Percentiles rank a stretch among this genome's conserved stretches.
phyloP scores from a whole-genome alignment of 2,113 vertebrate genomes.

The Talpa occidentalis region DNA sequence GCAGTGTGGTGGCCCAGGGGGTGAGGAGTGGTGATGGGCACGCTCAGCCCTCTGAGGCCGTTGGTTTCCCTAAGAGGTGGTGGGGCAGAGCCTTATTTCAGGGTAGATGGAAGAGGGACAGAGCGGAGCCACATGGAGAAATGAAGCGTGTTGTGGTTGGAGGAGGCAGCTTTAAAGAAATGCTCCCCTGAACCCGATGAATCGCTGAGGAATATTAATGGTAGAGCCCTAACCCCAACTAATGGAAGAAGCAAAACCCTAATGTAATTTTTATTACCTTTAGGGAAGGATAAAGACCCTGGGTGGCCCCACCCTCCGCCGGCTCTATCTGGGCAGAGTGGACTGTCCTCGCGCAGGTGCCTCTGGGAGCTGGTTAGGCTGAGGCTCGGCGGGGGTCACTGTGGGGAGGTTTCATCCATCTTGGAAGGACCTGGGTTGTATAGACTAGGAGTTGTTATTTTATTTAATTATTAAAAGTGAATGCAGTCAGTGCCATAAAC shows the following conservation, averaged over 20 bases:
- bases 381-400: not conserved
- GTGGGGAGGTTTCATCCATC: not conserved
- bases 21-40: not conserved
- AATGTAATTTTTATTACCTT: slow-evolving; percentile 61
- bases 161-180: not conserved
- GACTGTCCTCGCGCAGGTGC: not conserved
- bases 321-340: not conserved
- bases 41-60: not conserved
- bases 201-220: not conserved
- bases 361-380: not conserved
- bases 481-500: too few relatives aligned
- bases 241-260: slow-evolving; percentile 33
- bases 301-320: not conserved
- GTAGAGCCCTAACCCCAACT: not conserved
- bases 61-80: not conserved
- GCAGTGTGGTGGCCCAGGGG: fast-evolving
- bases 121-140: not conserved
- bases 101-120: not conserved
- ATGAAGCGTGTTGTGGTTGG: not conserved
- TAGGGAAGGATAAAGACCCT: not conserved
- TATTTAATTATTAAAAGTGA: not conserved
- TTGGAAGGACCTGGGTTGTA: not conserved
- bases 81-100: not conserved
- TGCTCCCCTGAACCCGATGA: not conserved
- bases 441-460: not conserved